Evolutionary conservation across 1,140 invertebrate genomes (phyloP), one percentile per base, ranked within the genome.

Genomic region (Neotoxoptera formosana): DNA sequence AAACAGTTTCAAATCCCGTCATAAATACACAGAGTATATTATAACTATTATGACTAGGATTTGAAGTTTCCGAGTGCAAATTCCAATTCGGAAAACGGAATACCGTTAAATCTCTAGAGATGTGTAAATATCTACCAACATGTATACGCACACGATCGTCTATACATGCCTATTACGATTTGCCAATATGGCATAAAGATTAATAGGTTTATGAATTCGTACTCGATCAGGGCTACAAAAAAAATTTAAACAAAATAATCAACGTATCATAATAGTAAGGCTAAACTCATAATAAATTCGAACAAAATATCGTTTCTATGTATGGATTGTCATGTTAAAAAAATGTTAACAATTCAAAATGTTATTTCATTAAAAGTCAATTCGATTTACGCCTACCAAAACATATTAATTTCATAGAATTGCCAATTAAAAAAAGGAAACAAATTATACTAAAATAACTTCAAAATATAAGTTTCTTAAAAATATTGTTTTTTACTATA

Each of bases 1-100:
- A 36, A 34, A 34, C 34, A 36, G 34, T 36, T 36, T 83, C 21
- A 36, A 36, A 83, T 36, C n/a, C 7, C 34, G 8, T 36, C 76
- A 23, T 83, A 83, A 83, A 83, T 83, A 83, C n/a, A 83, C n/a
- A 17, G 34, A 36, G 34, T 83, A 83, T 83, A 83, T 83, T 83
- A 83, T 36, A 41, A 36, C n/a, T 36, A 34, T 41, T 83, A 83
- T 83, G 81, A 83, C 81, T 83, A 83, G 81, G 81, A 83, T 83
- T 83, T 83, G 20, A 83, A 83, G 81, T 41, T 41, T 83, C 21
- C 81, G 8, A 83, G 81, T 83, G 81, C 81, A 41, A 83, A 83
- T 83, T 83, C 34, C 81, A 83, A 83, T 83, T 83, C 34, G 36
- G 81, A 34, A 76, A 76, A n/a, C 60, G 30, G n/a, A 41, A 83